These are phyloP conservation scores for Rachycentron canadum DNA, from an alignment of 2,797 vertebrate genomes.

Conservation along the genomic window DNA sequence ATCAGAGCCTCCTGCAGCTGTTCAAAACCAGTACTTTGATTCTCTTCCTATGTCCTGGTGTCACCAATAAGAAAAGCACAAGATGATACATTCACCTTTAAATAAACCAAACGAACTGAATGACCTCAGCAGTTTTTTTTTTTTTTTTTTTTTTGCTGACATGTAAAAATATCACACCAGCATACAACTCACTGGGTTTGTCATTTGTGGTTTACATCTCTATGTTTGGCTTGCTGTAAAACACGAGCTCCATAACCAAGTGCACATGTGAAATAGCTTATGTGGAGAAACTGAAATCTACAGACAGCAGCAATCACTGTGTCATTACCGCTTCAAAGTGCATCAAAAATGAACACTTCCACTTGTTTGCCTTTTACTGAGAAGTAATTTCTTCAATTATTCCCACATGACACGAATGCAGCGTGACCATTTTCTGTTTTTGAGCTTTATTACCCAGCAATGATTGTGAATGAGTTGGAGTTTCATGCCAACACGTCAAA, in stretches of 20 bases:
- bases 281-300: constrained; percentile 13
- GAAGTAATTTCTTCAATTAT: constrained; percentile 14
- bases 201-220: constrained; percentile 67
- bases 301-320: constrained; percentile 31
- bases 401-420: constrained; percentile 11
- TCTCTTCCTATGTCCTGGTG: background rate
- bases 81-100: constrained; percentile 16
- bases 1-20: background rate
- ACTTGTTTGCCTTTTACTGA: background rate
- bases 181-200: constrained; percentile 46
- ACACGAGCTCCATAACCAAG: constrained; percentile 64
- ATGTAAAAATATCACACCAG: background rate
- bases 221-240: constrained; percentile 65
- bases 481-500: background rate
- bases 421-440: background rate
- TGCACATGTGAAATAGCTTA: constrained; percentile 59
- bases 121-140: constrained; percentile 24
- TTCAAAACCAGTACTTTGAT: background rate
- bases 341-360: background rate
- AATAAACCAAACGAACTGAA: constrained; percentile 36
- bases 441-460: background rate
- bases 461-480: constrained; percentile 3
- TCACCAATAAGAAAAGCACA: background rate
- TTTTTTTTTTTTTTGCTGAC: constrained; percentile 24
- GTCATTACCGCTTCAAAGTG: constrained; percentile 23